These are phyloP conservation scores for Hemistola chrysoprasaria DNA, from an alignment of 2,888 invertebrate species.

Conservation along the genomic window DNA sequence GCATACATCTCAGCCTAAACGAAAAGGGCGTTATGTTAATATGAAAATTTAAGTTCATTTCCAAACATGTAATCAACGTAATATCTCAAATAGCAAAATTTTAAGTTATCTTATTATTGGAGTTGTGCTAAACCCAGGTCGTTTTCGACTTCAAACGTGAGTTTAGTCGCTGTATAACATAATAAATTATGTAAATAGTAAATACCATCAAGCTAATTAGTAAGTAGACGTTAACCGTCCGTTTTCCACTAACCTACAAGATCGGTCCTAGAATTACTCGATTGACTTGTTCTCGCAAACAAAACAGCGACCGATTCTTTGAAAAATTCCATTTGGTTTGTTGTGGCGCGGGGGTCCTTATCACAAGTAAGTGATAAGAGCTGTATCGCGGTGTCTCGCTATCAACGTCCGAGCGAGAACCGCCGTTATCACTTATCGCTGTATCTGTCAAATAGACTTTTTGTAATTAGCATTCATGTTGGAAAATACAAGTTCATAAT, in stretches of 20 bases:
- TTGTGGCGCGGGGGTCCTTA: constrained; percentile 49
- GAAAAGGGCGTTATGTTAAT: no score
- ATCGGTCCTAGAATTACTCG: constrained; percentile 9
- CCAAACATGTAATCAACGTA: no score
- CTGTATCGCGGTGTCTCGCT: constrained; percentile 46
- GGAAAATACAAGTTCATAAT: not conserved
- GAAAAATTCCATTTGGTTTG: constrained; percentile 35
- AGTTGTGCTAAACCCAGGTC: no score
- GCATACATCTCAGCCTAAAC: no score
- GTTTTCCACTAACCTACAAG: constrained; percentile 19
- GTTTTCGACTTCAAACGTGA: no score
- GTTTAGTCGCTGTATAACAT: no score
- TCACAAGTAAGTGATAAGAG: constrained; percentile 48
- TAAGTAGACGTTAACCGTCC: constrained; percentile 20
- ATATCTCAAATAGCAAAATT: no score
- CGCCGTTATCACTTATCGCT: constrained; percentile 34
- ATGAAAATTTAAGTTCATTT: no score
- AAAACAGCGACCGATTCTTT: constrained; percentile 6
- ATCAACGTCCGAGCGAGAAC: constrained; percentile 49
- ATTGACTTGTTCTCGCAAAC: constrained; percentile 5
- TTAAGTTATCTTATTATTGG: no score
- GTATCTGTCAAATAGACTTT: constrained; percentile 32
- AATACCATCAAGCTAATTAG: constrained; percentile 24
- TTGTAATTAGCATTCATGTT: constrained; percentile 17
- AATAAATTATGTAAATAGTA: not conserved